Evolutionary conservation across 1,140 invertebrate genomes (phyloP), one percentile per base, ranked within the genome.

Genomic region (Trichonephila clavata): DNA sequence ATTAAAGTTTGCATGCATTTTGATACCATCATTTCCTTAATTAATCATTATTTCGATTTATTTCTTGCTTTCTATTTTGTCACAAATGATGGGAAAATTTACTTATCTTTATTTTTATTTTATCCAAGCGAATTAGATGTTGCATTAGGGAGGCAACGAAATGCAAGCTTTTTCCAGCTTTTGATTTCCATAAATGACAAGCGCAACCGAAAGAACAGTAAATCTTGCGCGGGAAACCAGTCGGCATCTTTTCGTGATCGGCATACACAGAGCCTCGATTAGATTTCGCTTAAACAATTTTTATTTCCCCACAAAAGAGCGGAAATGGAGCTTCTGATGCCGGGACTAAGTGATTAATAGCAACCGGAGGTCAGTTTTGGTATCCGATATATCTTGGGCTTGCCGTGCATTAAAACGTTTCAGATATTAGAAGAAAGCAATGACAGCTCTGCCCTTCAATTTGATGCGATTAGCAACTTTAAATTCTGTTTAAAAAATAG

Each of bases 121-220:
- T 68, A n/a, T 68, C 63, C 10, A 27, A 24, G 27, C 10, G 16
- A 77, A 77, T 77, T 77, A 77, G 14, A 27, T 18, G 14, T 27
- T 77, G 68, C 27, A 68, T 14, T 32, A 77, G 24, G 27, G 16
- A 27, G 24, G 68, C 6, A 4, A 77, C 16, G 27, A 77, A 32
- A 32, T 27, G 68, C 68, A 77, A 50, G 68, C 68, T 32, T 71
- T 71, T 3, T 27, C 14, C 68, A 71, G 68, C 24, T 8, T 77
- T 77, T 77, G 68, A 77, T 77, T 77, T 77, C 68, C 68, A 77
- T 77, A 77, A 77, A 77, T 77, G 68, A 77, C 68, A 77, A 18
- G 68, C 68, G 18, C 68, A 27, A 5, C 68, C 18, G 68, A 77
- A 18, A 77, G 5, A 27, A 77, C 68, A 39, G 68, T 77, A 77